Evolutionary conservation across 1,140 invertebrate genomes (phyloP).

Genomic region (Anastatus disparis): DNA sequence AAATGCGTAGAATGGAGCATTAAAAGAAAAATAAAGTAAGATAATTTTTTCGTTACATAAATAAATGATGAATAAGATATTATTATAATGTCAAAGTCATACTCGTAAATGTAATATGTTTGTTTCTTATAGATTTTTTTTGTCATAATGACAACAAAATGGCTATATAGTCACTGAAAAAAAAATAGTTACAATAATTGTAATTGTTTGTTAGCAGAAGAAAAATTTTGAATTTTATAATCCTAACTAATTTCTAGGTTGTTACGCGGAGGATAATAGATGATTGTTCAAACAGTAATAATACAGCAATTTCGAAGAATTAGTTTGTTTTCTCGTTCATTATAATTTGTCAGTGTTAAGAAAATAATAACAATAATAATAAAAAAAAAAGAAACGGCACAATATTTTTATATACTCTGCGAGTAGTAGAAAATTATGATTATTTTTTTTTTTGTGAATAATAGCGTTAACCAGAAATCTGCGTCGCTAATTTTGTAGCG

Average conservation of each 20-base stretch:
- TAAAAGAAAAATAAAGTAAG: too few relatives aligned
- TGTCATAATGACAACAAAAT: too few relatives aligned
- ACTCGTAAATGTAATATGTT: background rate
- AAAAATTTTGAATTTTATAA: constrained; percentile 1
- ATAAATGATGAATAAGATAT: too few relatives aligned
- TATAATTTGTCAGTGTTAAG: background rate
- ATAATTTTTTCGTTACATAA: too few relatives aligned
- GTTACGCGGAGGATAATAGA: background rate
- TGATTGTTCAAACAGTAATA: constrained; percentile 6
- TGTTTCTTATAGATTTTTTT: background rate
- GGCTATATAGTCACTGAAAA: too few relatives aligned
- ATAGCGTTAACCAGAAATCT: constrained; percentile 23
- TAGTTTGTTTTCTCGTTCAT: constrained; percentile 4
- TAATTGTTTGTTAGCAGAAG: background rate
- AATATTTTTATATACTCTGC: background rate
- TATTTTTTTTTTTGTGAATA: constrained; percentile 14
- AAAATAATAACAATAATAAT: too few relatives aligned
- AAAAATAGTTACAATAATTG: background rate
- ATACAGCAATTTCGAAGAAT: background rate
- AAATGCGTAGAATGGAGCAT: too few relatives aligned
- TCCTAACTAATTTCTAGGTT: background rate
- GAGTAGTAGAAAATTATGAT: background rate
- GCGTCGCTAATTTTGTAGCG: constrained; percentile 21
- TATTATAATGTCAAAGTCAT: too few relatives aligned
- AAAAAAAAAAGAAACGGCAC: background rate